Percentiles rank a stretch among this genome's conserved stretches.
These are phyloP conservation scores for Rana temporaria DNA, from an alignment of 2,113 vertebrate species.

Conservation along the genomic window DNA sequence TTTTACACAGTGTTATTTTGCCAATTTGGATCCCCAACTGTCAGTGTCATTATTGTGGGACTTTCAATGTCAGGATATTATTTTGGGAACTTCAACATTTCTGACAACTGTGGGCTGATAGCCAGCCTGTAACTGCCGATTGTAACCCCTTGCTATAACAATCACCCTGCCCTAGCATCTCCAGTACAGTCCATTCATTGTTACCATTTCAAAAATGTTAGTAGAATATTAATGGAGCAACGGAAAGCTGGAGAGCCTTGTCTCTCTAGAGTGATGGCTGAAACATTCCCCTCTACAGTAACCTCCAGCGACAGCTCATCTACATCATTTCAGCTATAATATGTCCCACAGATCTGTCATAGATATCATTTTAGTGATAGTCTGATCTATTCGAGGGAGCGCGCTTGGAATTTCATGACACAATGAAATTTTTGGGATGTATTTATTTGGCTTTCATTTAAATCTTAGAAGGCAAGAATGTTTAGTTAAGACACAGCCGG, in stretches of 20 bases:
- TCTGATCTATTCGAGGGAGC: constrained; percentile 7
- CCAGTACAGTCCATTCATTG: not conserved
- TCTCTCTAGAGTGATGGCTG: not conserved
- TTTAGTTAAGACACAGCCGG: constrained; percentile 12
- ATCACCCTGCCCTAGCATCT: not conserved
- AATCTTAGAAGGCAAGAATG: constrained; percentile 39
- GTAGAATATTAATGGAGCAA: not conserved
- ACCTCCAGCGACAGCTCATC: no score
- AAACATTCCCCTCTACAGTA: no score
- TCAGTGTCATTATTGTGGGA: no score
- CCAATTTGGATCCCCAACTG: no score
- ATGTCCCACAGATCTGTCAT: no score
- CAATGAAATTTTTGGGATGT: constrained; percentile 20
- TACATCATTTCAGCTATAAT: no score
- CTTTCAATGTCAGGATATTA: no score
- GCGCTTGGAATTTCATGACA: constrained; percentile 22
- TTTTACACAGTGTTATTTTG: no score
- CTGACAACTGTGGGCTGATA: no score
- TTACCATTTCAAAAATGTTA: not conserved
- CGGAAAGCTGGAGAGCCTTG: not conserved
- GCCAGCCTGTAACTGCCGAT: no score
- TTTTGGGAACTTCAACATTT: no score
- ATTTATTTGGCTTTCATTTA: constrained; percentile 35
- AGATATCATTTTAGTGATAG: not conserved
- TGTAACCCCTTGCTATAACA: not conserved